Base-by-base conservation (phyloP, 2,888 invertebrate genomes). In the Myathropa florea region DNA sequence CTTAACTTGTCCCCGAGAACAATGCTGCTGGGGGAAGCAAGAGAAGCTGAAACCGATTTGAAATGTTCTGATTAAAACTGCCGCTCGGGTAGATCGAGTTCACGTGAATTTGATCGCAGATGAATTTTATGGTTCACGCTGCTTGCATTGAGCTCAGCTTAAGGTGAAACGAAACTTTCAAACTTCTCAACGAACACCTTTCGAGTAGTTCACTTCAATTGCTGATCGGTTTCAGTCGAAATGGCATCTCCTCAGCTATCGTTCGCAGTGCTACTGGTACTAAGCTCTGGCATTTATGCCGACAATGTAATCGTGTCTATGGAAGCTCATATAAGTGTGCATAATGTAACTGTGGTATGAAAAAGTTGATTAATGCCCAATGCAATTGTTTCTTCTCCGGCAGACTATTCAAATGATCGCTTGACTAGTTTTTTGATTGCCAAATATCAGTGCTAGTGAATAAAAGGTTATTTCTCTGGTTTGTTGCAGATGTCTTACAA, bases 401-500 rank as follows among this genome's bases (percentile, higher is more conserved):
- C 65, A 24, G 24, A 24, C 28, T 36, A 53, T 59, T 75, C 36
- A 28, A 71, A 53, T 78, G 55, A 78, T 71, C 71, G 71, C 30
- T 79, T 65, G 65, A 60, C 23, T 78, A 64, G 39, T 21, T 64
- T 68, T 77, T 53, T 2, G 36, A 28, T 78, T 71, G 23, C 53
- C 46, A 53, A 64, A 61, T 33, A 12, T 55, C 18, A 18, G 10
- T 30, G 33, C 10, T 23, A 57, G 23, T 67, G 7, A 57, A 70
- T 36, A 68, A 61, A 64, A 18, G 12, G 53, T 61, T 12, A 2
- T 61, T 28, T 68, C 53, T 63, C 28, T 70, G 23, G 7, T 28
- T 71, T 24, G 7, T 75, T 88, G 0, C 83, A 92, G 92, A 92
- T 93, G 92, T 90, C 92, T 39, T 92, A 91, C 89, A 91, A 92